Base-by-base conservation (phyloP, 2,113 vertebrate genomes). In the Bubo blakistoni region DNA sequence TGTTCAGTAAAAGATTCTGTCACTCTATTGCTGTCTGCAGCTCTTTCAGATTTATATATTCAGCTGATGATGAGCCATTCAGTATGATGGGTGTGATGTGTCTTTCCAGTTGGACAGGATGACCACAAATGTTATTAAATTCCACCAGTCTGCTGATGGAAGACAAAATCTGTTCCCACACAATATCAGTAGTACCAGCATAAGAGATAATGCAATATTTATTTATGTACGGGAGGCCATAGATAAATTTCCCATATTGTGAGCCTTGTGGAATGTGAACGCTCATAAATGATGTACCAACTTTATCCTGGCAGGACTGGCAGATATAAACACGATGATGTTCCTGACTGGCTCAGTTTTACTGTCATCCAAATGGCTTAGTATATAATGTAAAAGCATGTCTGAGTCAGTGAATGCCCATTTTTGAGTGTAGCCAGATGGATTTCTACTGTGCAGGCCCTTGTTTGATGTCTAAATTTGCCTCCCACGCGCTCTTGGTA, bases 201-300 rank as follows among this genome's bases (percentile, higher is more conserved):
- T 46, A 81, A 63, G 58, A 94, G 96, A 97, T 96, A 97, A 96
- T 95, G 84, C 84, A 92, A 59, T 97, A 94, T 97, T 97, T 96
- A 95, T 97, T 97, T 96, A 96, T 89, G 95, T 94, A 96, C 86
- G 76, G 92, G 92, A 96, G 70, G 38, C 86, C 0, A 0, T 70
- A 95, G 94, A 97, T 97, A 95, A 90, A 97, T 96, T 97, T 95
- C 91, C 95, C 96, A 94, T 97, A 96, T 96, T 97, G 96, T 89
- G 74, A 96, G 93, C 84, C 93, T 90, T 89, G 92, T 95, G 91
- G 85, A 95, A 94, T 72, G 83, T 93, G 87, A 94, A 81, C 4
- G 2, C 86, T 95, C 94, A 95, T 91, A 94, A 97, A 97, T 95
- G 96, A 90, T 89, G 92, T 71, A 96, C 95, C 94, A 96, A 91